phyloP scores from a whole-genome alignment of 2,888 invertebrate species.

The Nudaria mundana region DNA sequence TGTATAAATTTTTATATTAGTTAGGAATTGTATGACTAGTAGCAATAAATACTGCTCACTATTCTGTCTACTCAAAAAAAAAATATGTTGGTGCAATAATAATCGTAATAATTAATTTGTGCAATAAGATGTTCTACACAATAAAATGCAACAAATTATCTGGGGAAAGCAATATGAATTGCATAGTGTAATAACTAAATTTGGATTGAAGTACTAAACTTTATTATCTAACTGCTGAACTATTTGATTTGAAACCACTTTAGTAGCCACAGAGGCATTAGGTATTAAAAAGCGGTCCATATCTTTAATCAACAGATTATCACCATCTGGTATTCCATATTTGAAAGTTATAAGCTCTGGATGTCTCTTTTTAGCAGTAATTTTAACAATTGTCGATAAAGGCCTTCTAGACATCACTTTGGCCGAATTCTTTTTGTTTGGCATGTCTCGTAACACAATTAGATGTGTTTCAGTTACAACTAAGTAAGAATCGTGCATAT shows the following conservation, averaged over 20 bases:
- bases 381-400: slow-evolving; percentile 95
- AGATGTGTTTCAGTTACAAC: slow-evolving; percentile 93
- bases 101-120: too few species aligned
- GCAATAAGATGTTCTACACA: too few species aligned
- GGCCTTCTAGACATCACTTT: slow-evolving; percentile 93
- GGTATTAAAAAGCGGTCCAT: slow-evolving; percentile 96
- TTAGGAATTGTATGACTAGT: too few species aligned
- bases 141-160: not conserved
- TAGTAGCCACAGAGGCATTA: slow-evolving; percentile 94
- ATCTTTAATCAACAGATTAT: slow-evolving; percentile 89
- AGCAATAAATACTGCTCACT: too few species aligned
- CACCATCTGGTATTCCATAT: slow-evolving; percentile 93
- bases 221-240: slow-evolving; percentile 71
- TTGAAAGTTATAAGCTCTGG: slow-evolving; percentile 99
- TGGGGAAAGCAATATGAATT: too few species aligned
- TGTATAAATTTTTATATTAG: too few species aligned
- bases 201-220: slow-evolving; percentile 15
- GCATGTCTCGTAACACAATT: slow-evolving; percentile 90
- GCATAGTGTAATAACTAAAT: too few species aligned
- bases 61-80: too few species aligned
- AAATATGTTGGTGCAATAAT: too few species aligned
- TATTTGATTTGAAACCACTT: slow-evolving; percentile 94
- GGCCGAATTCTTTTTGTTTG: slow-evolving; percentile 88
- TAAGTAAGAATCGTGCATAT: slow-evolving; percentile 93
- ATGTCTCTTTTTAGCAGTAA: slow-evolving; percentile 96